Evolutionary conservation across 2,888 invertebrate species (phyloP).

Genomic region (Oligia strigilis): DNA sequence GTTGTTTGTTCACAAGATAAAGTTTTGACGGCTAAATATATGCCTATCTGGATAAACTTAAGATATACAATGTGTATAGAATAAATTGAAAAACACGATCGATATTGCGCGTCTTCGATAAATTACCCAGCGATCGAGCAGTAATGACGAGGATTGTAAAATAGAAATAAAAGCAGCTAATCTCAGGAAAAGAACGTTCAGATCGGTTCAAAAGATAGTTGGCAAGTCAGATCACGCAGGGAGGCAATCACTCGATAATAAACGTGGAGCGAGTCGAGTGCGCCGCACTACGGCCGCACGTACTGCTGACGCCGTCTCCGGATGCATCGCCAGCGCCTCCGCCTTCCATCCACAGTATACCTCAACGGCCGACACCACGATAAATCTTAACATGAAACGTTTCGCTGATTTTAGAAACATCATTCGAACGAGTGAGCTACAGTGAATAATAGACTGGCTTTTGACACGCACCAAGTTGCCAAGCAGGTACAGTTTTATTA

Average conservation of each 20-base stretch:
- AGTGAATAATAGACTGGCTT: conserved; percentile 22
- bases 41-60: conserved; percentile 39
- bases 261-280: conserved; percentile 85
- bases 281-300: conserved; percentile 81
- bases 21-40: conserved; percentile 55
- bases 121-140: conserved; percentile 43
- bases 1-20: conserved; percentile 50
- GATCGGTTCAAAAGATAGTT: conserved; percentile 83
- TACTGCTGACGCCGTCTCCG: conserved; percentile 83
- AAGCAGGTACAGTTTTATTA: conserved; percentile 5
- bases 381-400: conserved; percentile 70
- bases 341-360: conserved; percentile 70
- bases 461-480: conserved; percentile 14
- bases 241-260: conserved; percentile 89
- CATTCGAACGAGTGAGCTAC: conserved; percentile 12
- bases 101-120: conserved; percentile 42
- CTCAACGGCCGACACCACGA: conserved; percentile 66
- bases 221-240: conserved; percentile 88
- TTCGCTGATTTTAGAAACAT: conserved; percentile 44
- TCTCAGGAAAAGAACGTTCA: conserved; percentile 78
- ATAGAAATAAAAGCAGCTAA: conserved; percentile 82
- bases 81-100: conserved; percentile 18
- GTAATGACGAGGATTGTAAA: conserved; percentile 75
- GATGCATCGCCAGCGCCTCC: conserved; percentile 76
- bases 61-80: conserved; percentile 2